Evolutionary conservation across 2,113 vertebrate species (phyloP).

Genomic region (Callipepla californica): DNA sequence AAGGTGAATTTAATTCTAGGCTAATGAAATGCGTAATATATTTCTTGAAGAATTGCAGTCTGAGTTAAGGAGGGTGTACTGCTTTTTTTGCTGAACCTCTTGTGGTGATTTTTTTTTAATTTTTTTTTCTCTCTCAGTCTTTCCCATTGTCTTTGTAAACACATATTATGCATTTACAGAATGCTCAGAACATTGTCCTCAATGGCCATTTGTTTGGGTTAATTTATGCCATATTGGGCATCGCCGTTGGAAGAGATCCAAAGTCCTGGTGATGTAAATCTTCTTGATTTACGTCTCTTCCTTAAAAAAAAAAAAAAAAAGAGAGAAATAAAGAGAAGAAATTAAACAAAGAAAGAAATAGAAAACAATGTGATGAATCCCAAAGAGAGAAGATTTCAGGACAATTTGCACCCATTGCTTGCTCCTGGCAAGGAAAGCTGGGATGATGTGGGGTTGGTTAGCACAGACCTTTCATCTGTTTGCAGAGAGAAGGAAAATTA

Average conservation of each 20-base stretch:
- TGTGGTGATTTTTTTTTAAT: background rate
- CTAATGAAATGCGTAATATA: background rate
- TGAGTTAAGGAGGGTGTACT: background rate
- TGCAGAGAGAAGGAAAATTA: conserved; percentile 54
- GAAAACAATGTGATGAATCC: background rate
- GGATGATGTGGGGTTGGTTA: conserved; percentile 13
- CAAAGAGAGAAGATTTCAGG: background rate
- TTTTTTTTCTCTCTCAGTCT: background rate
- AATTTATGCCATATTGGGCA: conserved; percentile 57
- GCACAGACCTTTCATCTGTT: conserved; percentile 33
- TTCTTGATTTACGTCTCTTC: background rate
- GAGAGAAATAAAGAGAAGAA: background rate
- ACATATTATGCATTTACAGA: background rate
- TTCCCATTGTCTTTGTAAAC: conserved; percentile 39
- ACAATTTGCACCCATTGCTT: background rate
- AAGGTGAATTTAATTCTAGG: conserved; percentile 21
- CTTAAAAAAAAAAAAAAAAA: background rate
- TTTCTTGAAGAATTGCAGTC: conserved; percentile 7
- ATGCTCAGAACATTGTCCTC: conserved; percentile 48
- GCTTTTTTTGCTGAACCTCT: background rate
- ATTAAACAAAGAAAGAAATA: background rate
- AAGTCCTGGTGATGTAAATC: conserved; percentile 14
- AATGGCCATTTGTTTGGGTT: conserved; percentile 24
- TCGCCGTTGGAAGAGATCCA: conserved; percentile 47
- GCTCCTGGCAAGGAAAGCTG: background rate